Base-by-base conservation (phyloP, 35 echinoderm and acorn worm genomes). In the Heliocidaris tuberculata region DNA sequence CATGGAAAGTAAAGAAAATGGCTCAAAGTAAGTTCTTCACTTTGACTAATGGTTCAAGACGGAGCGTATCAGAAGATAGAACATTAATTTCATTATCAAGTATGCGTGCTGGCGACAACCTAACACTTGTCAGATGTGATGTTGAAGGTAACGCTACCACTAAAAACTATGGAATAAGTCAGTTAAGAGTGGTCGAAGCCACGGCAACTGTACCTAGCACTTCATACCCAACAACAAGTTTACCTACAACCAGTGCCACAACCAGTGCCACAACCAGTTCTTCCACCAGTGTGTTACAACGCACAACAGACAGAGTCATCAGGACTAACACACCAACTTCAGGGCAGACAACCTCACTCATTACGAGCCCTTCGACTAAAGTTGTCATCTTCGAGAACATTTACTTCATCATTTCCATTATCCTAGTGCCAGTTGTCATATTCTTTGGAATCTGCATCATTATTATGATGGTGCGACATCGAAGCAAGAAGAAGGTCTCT, bases 391-490 rank as follows among this genome's bases (percentile, higher is more conserved):
- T 50, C 19, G 91, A 59, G 29, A 50, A 50, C 27, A 49, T 93
- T 93, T 59, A 93, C 32, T 48, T 93, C 50, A 59, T 59, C 16
- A 13, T 93, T 52, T 21, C 24, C 17, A 93, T 59, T 11, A 42
- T 59, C 29, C 13, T 49, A 16, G 48, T 29, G 5, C 50, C 91
- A 4, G 15, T 59, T 49, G 15, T 59, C 9, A 49, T 93, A 21
- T 30, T 93, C n/a, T 30, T 93, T 48, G 29, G 48, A 30, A 93
- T 93, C 50, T 93, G 91, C 30, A 59, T 93, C 48, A 93, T 93
- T 24, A 2, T 49, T 42, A 48, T 48, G 10, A 48, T 93, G 10
- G 29, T 93, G 31, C 16, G 91, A 59, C 48, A 48, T n/a, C 47
- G 91, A 49, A 16, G 31, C 9, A 93, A 93, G 27, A 93, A 48